Base-by-base conservation (phyloP, 2,797 vertebrate species). In the Euphonia xanthogaster region DNA sequence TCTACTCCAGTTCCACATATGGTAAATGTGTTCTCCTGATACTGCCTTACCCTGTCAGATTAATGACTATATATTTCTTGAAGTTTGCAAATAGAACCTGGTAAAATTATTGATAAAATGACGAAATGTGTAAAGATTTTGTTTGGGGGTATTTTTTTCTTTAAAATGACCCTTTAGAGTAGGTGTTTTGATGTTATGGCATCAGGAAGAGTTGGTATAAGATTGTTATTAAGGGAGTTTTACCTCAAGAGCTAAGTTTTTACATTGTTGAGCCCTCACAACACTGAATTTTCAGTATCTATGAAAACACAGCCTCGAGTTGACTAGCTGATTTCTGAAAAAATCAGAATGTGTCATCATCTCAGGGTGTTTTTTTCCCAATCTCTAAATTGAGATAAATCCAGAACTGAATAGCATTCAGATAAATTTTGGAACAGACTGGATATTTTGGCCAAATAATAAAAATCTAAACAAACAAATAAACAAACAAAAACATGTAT, bases 1-100 rank as follows among this genome's bases (percentile, higher is more conserved):
- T 79, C 40, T 70, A 7, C 23, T 74, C 40, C 68, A 80, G 28
- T 54, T 82, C 57, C 60, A 84, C 54, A 77, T 79, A 70, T 68
- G 72, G 70, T 61, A 93, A 91, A 95, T 65, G 37, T 73, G 40
- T 91, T 94, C 50, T 74, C 40, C 71, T 80, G 51, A 71, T 86
- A 88, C 51, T 89, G 33, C 39, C 50, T 81, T 81, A 62, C 45
- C 54, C 53, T 88, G 50, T 80, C 87, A 77, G 35, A 40, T 57
- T 79, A 94, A 73, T 1, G 0, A 90, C 18, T 76, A 63, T 30
- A 4, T 53, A 39, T 68, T 77, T 87, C 61, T 86, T 74, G 30
- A 80, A 54, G 27, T 74, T 88, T 89, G 31, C 44, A 89, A 80
- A 58, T n/a, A 74, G 50, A 68, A 65, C 3, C 14, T 71, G 27